phyloP scores from a whole-genome alignment of 2,888 invertebrate genomes.

The Euzetes globulus region DNA sequence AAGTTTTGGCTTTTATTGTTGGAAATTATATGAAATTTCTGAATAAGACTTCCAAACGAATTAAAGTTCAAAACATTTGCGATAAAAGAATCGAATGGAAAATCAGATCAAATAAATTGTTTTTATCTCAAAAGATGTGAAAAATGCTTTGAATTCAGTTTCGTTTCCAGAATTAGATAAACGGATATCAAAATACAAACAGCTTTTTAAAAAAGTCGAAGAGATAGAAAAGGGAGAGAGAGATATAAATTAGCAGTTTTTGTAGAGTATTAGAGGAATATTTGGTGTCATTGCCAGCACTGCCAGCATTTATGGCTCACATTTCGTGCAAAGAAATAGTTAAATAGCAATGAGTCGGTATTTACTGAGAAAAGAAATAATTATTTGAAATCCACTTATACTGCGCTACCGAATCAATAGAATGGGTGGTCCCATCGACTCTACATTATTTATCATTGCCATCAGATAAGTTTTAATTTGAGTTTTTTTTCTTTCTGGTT shows the following conservation, averaged over 20 bases:
- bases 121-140: too few relatives aligned
- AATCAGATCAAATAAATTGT: too few relatives aligned
- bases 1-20: too few relatives aligned
- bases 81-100: too few relatives aligned
- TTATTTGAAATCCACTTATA: slow-evolving; percentile 23
- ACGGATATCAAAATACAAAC: background rate
- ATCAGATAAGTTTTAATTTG: slow-evolving; percentile 18
- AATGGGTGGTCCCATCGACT: slow-evolving; percentile 21
- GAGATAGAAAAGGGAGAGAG: background rate
- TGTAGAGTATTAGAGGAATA: background rate
- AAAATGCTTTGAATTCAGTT: background rate
- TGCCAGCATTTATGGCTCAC: background rate
- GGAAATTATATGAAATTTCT: too few relatives aligned
- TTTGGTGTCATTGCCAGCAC: slow-evolving; percentile 5
- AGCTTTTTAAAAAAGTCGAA: background rate
- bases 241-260: background rate
- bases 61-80: too few relatives aligned
- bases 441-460: slow-evolving; percentile 27
- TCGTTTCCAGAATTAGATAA: background rate
- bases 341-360: slow-evolving; percentile 22
- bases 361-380: slow-evolving; percentile 25
- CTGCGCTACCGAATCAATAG: slow-evolving; percentile 11
- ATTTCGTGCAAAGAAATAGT: slow-evolving; percentile 21
- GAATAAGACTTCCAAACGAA: too few relatives aligned
- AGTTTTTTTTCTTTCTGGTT: background rate